Conservation (phyloP, 2,888 invertebrate genomes). For the Ochropacha duplaris region DNA sequence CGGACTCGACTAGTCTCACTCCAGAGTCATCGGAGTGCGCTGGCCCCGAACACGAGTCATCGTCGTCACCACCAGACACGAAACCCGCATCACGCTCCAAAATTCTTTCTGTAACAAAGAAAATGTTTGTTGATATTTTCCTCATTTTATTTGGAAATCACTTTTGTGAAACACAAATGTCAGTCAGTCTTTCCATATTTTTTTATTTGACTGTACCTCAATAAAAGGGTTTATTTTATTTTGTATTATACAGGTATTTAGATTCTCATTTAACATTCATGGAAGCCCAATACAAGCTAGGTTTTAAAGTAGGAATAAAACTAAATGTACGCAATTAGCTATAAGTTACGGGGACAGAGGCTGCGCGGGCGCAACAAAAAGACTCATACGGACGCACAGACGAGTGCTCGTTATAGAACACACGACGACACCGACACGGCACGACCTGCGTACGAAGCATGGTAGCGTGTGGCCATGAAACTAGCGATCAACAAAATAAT, state of each 20-base stretch:
- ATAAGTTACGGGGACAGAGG: constrained; percentile 26
- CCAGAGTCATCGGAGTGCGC: constrained; percentile 81
- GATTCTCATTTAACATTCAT: background rate
- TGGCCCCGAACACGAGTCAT: constrained; percentile 82
- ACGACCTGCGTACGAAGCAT: constrained; percentile 28
- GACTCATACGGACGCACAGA: constrained; percentile 20
- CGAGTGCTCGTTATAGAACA: constrained; percentile 38
- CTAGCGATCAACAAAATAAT: background rate
- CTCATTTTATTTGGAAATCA: background rate
- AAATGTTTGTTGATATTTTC: constrained; percentile 14
- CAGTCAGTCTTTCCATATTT: background rate
- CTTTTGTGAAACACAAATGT: background rate
- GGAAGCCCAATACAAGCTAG: background rate
- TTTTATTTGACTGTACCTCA: background rate
- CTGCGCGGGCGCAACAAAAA: constrained; percentile 26
- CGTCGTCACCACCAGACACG: constrained; percentile 89
- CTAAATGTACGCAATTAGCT: constrained; percentile 20
- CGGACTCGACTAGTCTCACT: constrained; percentile 67
- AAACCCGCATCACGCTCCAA: constrained; percentile 87
- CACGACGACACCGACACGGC: too few species aligned
- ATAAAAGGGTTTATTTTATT: background rate
- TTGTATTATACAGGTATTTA: background rate
- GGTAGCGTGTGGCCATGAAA: background rate
- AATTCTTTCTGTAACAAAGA: constrained; percentile 80
- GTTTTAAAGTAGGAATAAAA: background rate